Evolutionary conservation across 2,113 vertebrate species (phyloP).

Genomic region (Lota lota): DNA sequence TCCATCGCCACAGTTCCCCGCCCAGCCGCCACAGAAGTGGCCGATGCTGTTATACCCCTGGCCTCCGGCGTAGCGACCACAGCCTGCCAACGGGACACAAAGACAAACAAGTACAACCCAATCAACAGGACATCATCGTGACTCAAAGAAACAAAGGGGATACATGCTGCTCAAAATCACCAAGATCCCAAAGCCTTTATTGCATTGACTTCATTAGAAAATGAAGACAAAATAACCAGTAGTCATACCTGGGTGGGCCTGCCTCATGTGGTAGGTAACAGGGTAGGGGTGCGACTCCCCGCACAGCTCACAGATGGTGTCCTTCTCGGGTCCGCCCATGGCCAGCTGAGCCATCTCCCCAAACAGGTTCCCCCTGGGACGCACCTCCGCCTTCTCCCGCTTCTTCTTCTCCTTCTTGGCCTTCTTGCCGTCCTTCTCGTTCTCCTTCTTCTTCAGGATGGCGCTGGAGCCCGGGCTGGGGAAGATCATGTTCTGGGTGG

Average conservation of each 20-base stretch:
- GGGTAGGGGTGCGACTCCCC: slow-evolving; percentile 97
- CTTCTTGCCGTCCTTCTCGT: slow-evolving; percentile 92
- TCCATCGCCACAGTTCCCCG: slow-evolving; percentile 96
- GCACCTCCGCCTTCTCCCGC: slow-evolving; percentile 91
- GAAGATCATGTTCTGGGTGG: slow-evolving; percentile 99
- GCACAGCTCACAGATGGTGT: slow-evolving; percentile 96
- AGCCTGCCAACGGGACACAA: slow-evolving; percentile 73
- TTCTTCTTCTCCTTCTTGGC: slow-evolving; percentile 98
- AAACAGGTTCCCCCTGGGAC: slow-evolving; percentile 94
- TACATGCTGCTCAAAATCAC: too few relatives aligned
- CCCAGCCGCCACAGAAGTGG: slow-evolving; percentile 98
- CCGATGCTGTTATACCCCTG: slow-evolving; percentile 99
- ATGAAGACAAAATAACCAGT: neutral
- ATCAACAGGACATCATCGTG: neutral
- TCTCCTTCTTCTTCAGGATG: slow-evolving; percentile 95
- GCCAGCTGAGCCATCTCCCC: slow-evolving; percentile 98
- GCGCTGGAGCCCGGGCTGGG: slow-evolving; percentile 97
- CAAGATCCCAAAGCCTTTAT: too few relatives aligned
- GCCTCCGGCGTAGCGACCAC: slow-evolving; percentile 94
- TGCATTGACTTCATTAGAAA: too few relatives aligned
- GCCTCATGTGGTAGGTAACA: slow-evolving; percentile 98
- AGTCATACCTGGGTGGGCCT: slow-evolving; percentile 92
- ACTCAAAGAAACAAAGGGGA: too few relatives aligned
- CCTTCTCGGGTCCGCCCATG: slow-evolving; percentile 96
- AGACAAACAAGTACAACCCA: neutral